Percentiles rank a stretch among this genome's conserved stretches.
These are phyloP conservation scores for Eospalax fontanierii DNA, from an alignment of 2,797 vertebrate species.

Conservation along the genomic window DNA sequence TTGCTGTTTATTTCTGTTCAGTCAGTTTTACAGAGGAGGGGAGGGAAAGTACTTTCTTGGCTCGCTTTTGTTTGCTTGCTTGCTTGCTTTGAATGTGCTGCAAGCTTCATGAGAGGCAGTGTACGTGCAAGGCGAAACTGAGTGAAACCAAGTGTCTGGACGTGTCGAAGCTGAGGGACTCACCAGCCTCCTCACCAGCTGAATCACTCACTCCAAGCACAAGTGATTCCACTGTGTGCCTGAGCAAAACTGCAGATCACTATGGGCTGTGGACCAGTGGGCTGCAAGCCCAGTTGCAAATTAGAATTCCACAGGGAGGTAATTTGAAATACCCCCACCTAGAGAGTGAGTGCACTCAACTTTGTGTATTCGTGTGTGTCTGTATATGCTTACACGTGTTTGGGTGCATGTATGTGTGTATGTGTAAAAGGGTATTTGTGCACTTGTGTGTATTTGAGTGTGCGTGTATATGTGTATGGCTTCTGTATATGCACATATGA, in stretches of 20 bases:
- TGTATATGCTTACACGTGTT: not conserved
- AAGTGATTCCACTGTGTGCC: slow-evolving; percentile 82
- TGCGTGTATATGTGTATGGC: not conserved
- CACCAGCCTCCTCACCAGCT: not conserved
- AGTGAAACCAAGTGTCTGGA: not conserved
- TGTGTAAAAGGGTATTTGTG: not conserved
- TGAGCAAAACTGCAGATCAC: slow-evolving; percentile 82
- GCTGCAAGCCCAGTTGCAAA: slow-evolving; percentile 69
- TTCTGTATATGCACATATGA: too few relatives aligned
- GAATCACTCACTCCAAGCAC: slow-evolving; percentile 71
- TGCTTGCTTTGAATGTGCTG: slow-evolving; percentile 40
- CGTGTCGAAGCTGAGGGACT: not conserved
- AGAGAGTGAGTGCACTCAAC: not conserved
- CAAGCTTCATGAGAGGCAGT: slow-evolving; percentile 41
- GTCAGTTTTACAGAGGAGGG: slow-evolving; percentile 40
- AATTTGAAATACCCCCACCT: slow-evolving; percentile 69
- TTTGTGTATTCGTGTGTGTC: not conserved
- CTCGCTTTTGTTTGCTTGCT: slow-evolving; percentile 35
- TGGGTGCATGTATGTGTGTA: not conserved
- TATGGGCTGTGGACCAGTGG: slow-evolving; percentile 78
- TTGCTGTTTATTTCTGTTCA: slow-evolving; percentile 40
- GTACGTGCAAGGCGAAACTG: not conserved
- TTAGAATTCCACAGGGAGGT: slow-evolving; percentile 70
- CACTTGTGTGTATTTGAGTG: not conserved
- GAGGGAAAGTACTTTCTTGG: not conserved